Evolutionary conservation across 2,113 vertebrate species (phyloP).

Genomic region (Gnathonemus longibarbis): DNA sequence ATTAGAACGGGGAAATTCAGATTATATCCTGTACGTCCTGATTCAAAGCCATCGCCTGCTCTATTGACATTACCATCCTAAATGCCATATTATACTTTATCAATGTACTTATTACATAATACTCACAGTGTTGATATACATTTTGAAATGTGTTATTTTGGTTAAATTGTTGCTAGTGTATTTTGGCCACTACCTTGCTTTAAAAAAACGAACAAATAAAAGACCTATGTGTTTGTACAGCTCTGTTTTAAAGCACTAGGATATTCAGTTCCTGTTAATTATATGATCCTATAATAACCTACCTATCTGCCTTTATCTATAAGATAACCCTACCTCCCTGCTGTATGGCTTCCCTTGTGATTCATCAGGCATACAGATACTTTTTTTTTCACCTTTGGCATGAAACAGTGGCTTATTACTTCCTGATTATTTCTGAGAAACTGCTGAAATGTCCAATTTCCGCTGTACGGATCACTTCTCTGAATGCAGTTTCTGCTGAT

Average conservation of each 20-base stretch:
- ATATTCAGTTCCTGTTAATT: not conserved
- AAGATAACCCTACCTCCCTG: not conserved
- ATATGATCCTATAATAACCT: not conserved
- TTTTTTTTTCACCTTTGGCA: not conserved
- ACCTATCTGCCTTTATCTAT: not conserved
- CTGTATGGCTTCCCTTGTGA: not conserved
- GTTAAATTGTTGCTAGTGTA: not conserved
- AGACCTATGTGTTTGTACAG: not conserved
- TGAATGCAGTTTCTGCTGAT: not conserved
- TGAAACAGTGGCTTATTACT: not conserved
- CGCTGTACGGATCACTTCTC: not conserved
- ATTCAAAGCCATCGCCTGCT: not conserved
- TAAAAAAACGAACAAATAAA: not conserved
- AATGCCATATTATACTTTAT: not conserved
- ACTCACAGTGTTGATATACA: not conserved
- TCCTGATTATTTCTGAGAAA: not conserved
- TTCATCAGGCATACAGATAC: not conserved
- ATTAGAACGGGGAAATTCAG: not conserved
- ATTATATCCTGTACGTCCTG: not conserved
- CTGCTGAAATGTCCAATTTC: not conserved
- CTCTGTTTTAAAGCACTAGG: not conserved
- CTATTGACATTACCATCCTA: not conserved
- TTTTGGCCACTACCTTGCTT: not conserved
- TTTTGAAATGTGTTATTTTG: not conserved
- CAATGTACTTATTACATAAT: not conserved